Evolutionary conservation across 2,888 invertebrate genomes (phyloP), one percentile per base, ranked within the genome.

Genomic region (Seira musarum): DNA sequence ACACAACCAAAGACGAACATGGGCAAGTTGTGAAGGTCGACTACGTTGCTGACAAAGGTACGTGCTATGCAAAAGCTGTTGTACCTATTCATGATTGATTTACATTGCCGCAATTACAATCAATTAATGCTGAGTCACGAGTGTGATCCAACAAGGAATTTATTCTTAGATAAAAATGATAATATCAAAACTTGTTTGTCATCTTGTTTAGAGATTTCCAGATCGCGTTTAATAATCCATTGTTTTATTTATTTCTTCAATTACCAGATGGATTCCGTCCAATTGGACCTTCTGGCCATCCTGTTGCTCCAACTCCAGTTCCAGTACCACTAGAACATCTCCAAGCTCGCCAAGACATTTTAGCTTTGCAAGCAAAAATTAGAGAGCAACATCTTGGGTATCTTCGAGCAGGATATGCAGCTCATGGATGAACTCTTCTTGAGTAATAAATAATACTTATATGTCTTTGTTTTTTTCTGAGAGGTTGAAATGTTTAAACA

Each of bases 21-120:
- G 83, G 83, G 0, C 76, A 82, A 69, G 82, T 83, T 40, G 83
- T 83, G 30, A 66, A 73, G 68, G 73, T 83, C 17, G 69, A 83
- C 53, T 83, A 83, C 53, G 30, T 83, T 24, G 83, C 83, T 17
- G 83, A 83, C 35, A 83, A 83, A 70, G 61, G 82, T 82, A 73
- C 60, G 57, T 53, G 64, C 21, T 57, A 35, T 63, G 60, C 17
- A 30, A 66, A 46, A 25, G 24, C 35, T 71, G 65, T 65, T 35
- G 21, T 13, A 2, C 15, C 2, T 15, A 46, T 65, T 53, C 21
- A 1, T 46, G 49, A 24, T 25, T 49, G 35, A 57, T 53, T 22
- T 49, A n/a, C n/a, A n/a, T n/a, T 15, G 15, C 10, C 15, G 49
- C 49, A 15, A 49, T 13, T 49, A 15, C 49, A 15, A 49, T 15